Conservation (phyloP, 2,797 vertebrate species). For the Coilia nasus region DNA sequence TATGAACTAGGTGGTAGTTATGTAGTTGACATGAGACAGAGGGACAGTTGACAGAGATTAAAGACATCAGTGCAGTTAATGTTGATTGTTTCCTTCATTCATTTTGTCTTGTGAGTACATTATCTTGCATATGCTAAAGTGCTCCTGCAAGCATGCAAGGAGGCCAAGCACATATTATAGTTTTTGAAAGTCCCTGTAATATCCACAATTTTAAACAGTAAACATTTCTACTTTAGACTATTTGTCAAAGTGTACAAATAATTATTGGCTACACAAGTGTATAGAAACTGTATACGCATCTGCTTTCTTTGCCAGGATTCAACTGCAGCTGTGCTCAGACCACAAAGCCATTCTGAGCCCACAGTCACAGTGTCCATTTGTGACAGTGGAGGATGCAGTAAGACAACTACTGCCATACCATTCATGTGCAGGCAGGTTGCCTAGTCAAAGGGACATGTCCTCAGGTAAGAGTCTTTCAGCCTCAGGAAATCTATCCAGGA, state of each 20-base stretch:
- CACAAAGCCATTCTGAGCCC: slow-evolving; percentile 72
- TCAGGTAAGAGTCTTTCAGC: slow-evolving; percentile 61
- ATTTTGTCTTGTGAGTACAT: background rate
- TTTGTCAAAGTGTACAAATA: too few species aligned
- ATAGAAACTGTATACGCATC: background rate
- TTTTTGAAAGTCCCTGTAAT: too few species aligned
- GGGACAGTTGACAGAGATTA: too few species aligned
- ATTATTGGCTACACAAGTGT: too few species aligned
- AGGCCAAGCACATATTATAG: too few species aligned
- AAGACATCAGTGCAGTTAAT: too few species aligned
- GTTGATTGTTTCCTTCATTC: background rate
- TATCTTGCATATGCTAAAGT: background rate
- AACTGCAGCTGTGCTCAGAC: slow-evolving; percentile 76
- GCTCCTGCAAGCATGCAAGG: background rate
- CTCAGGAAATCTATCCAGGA: background rate
- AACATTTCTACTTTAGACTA: too few species aligned
- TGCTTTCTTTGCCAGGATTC: slow-evolving; percentile 65
- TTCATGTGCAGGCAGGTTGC: slow-evolving; percentile 70
- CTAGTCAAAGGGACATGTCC: slow-evolving; percentile 68
- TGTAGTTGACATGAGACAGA: background rate
- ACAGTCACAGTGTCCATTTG: slow-evolving; percentile 64
- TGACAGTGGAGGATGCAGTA: slow-evolving; percentile 71
- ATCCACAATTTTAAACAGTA: too few species aligned
- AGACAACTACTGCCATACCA: slow-evolving; percentile 78
- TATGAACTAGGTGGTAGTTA: slow-evolving; percentile 36